These are phyloP conservation scores for Palythoa grandis DNA, from an alignment of 92 coral and sea anemone species.

Conservation along the genomic window DNA sequence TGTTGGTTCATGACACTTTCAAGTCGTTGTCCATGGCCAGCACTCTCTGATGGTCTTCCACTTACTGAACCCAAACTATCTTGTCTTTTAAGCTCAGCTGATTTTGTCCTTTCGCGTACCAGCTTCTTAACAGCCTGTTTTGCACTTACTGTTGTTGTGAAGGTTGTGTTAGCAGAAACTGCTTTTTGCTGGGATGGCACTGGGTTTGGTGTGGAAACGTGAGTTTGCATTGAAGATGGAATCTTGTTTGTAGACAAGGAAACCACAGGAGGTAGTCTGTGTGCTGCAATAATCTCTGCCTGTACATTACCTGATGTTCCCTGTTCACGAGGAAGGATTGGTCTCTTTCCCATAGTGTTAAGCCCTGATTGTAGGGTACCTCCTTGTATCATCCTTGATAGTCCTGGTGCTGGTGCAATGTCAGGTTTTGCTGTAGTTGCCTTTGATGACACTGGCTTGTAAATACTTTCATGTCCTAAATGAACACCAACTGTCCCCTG, in stretches of 20 bases:
- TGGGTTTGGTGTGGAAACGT: background rate
- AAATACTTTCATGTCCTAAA: conserved; percentile 35
- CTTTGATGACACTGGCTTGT: conserved; percentile 33
- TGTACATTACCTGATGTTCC: background rate
- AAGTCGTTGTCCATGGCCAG: background rate
- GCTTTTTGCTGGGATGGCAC: conserved; percentile 29
- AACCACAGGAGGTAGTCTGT: conserved; percentile 46
- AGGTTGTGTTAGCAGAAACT: background rate
- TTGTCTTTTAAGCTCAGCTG: conserved; percentile 76
- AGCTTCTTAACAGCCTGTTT: conserved; percentile 93
- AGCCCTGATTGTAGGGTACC: conserved; percentile 40
- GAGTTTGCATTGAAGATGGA: background rate
- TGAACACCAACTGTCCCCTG: conserved; percentile 6
- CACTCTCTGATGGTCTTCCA: background rate
- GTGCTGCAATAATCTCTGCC: conserved; percentile 18
- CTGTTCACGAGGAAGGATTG: conserved; percentile 80
- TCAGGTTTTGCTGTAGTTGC: conserved; percentile 42
- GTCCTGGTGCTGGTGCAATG: conserved; percentile 46
- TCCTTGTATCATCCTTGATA: conserved; percentile 41
- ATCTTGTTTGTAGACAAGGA: conserved; percentile 25
- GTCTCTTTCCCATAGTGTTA: conserved; percentile 58
- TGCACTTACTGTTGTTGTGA: conserved; percentile 68
- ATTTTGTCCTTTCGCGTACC: conserved; percentile 83
- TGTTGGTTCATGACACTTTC: background rate
- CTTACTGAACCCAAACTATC: conserved; percentile 28